These are phyloP conservation scores for Elysia chlorotica DNA, from an alignment of 1,140 invertebrate genomes.

Conservation along the genomic window DNA sequence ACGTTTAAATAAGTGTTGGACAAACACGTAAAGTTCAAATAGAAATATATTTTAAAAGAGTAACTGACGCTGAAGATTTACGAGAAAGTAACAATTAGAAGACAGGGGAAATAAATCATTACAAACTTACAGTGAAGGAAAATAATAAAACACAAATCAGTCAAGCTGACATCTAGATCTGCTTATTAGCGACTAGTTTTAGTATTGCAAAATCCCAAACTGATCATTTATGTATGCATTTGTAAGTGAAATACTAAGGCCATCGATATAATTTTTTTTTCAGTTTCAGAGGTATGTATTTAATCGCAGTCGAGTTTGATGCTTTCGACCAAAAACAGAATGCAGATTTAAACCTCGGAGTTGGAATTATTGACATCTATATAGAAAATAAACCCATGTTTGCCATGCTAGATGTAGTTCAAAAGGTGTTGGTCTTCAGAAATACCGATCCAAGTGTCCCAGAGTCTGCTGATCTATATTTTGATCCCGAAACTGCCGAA, in stretches of 20 bases:
- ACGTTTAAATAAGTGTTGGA: too few species aligned
- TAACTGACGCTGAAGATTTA: too few species aligned
- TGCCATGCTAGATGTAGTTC: neutral
- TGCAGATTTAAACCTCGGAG: neutral
- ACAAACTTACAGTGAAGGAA: too few species aligned
- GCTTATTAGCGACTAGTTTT: neutral
- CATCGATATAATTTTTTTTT: neutral
- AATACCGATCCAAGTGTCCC: neutral
- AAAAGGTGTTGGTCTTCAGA: neutral
- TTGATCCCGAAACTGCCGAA: too few species aligned
- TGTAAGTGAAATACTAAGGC: neutral
- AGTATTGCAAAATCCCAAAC: neutral
- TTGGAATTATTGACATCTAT: neutral
- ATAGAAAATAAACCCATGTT: neutral
- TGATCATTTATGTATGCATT: neutral
- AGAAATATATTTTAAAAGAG: too few species aligned
- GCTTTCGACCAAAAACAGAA: neutral
- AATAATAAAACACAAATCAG: too few species aligned
- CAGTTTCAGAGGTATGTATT: neutral
- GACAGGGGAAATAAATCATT: too few species aligned
- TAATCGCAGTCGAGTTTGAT: neutral
- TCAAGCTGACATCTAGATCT: too few species aligned
- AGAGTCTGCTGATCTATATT: neutral
- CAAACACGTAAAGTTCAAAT: too few species aligned
- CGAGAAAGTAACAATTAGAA: too few species aligned